These are phyloP conservation scores for Phoeniculus purpureus DNA, from an alignment of 2,797 vertebrate genomes.

Conservation along the genomic window DNA sequence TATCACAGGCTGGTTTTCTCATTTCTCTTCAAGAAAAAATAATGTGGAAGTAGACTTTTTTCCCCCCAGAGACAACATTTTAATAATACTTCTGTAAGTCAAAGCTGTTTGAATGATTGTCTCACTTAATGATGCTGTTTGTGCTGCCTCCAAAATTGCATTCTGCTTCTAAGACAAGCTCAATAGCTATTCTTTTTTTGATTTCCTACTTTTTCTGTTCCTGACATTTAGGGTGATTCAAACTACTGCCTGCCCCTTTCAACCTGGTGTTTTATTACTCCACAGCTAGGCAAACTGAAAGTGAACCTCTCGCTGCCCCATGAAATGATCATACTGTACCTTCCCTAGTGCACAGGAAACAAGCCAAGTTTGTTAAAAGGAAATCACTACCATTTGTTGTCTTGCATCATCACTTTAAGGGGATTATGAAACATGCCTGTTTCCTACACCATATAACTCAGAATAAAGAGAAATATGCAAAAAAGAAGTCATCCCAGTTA, in stretches of 20 bases:
- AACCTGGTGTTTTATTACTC: background rate
- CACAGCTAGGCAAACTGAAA: background rate
- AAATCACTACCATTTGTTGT: conserved; percentile 29
- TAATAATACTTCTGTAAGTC: background rate
- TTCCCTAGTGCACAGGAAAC: conserved; percentile 17
- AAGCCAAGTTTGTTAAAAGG: conserved; percentile 13
- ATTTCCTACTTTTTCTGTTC: background rate
- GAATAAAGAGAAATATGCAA: background rate
- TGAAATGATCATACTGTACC: conserved; percentile 24
- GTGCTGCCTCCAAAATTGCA: background rate
- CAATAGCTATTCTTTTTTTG: background rate
- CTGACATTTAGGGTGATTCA: background rate
- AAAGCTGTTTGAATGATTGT: background rate
- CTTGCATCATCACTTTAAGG: conserved; percentile 1
- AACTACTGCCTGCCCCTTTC: background rate
- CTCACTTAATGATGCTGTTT: background rate
- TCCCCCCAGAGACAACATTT: background rate
- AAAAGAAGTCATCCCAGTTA: background rate
- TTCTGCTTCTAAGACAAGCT: background rate
- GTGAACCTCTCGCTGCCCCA: background rate
- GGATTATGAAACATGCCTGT: background rate
- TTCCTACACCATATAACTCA: background rate
- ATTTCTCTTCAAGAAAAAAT: conserved; percentile 25
- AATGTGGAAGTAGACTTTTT: background rate
- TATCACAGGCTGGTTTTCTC: background rate